A percentile compares a stretch with the other conserved stretches of the same genome.
Evolutionary conservation across 2,113 vertebrate species (phyloP).

Genomic region (Proterorhinus semilunaris): DNA sequence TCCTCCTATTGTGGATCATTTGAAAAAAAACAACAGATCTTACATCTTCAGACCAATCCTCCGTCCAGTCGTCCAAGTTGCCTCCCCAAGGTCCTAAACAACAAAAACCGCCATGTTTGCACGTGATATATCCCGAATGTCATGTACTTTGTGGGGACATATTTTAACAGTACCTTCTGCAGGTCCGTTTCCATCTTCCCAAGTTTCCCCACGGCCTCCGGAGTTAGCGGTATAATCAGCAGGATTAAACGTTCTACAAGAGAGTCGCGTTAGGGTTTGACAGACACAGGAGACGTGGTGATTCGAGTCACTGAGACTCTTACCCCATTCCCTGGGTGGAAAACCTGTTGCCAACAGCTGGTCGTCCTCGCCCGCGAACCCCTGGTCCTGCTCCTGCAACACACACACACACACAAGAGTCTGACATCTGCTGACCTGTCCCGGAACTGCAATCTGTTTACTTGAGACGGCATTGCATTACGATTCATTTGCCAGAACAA

Average conservation of each 20-base stretch:
- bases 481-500: too few relatives aligned
- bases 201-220: conserved; percentile 80
- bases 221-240: conserved; percentile 86
- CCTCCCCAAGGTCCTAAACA: conserved; percentile 85
- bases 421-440: background rate
- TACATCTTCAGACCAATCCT: conserved; percentile 98
- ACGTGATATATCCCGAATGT: background rate
- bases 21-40: conserved; percentile 28
- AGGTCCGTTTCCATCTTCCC: conserved; percentile 83
- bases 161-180: conserved; percentile 83
- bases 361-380: conserved; percentile 87
- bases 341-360: conserved; percentile 86
- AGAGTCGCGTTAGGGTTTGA: background rate
- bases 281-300: too few relatives aligned
- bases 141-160: background rate
- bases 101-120: conserved; percentile 3
- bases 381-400: conserved; percentile 82
- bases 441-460: background rate
- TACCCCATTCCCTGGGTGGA: conserved; percentile 95
- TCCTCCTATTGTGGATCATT: too few relatives aligned
- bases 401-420: conserved; percentile 29
- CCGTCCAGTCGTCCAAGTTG: conserved; percentile 91
- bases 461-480: background rate
- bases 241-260: conserved; percentile 89
- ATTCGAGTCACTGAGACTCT: conserved; percentile 45